Percentiles rank a stretch among this genome's conserved stretches.
These are phyloP conservation scores for Musca vetustissima DNA, from an alignment of 1,140 invertebrate genomes.

Conservation along the genomic window DNA sequence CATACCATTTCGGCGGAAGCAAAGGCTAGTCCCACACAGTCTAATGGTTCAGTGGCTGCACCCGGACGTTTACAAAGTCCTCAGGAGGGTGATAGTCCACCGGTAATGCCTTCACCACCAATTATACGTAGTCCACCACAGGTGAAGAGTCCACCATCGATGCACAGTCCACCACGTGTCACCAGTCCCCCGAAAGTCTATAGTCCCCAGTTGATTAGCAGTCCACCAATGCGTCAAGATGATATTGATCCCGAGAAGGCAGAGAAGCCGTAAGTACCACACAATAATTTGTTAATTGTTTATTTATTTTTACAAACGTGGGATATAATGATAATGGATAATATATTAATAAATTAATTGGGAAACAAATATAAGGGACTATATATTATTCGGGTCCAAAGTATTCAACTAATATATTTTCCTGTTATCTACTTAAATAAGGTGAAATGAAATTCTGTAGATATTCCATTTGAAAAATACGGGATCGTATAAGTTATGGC, in stretches of 20 bases:
- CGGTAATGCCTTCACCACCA: constrained; percentile 50
- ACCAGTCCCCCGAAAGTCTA: constrained; percentile 49
- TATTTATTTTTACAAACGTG: too few relatives aligned
- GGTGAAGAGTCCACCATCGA: constrained; percentile 41
- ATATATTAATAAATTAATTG: too few relatives aligned
- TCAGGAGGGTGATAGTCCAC: constrained; percentile 42
- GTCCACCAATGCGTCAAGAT: constrained; percentile 38
- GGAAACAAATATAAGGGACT: too few relatives aligned
- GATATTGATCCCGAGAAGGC: constrained; percentile 16
- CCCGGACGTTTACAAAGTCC: constrained; percentile 45
- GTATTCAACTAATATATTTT: too few relatives aligned
- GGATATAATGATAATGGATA: too few relatives aligned
- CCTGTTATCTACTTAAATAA: too few relatives aligned
- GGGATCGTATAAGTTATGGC: too few relatives aligned
- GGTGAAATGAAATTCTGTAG: too few relatives aligned
- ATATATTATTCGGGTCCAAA: too few relatives aligned
- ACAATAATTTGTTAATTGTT: too few relatives aligned
- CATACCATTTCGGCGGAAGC: neutral
- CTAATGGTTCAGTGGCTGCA: neutral
- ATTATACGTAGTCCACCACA: constrained; percentile 42
- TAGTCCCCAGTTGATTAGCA: constrained; percentile 49
- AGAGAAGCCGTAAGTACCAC: constrained; percentile 10
- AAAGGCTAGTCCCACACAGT: neutral
- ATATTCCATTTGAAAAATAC: too few relatives aligned
- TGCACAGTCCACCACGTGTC: constrained; percentile 51